Evolutionary conservation across 2,888 invertebrate genomes (phyloP), one percentile per base, ranked within the genome.

Genomic region (Chrysina gloriosa): DNA sequence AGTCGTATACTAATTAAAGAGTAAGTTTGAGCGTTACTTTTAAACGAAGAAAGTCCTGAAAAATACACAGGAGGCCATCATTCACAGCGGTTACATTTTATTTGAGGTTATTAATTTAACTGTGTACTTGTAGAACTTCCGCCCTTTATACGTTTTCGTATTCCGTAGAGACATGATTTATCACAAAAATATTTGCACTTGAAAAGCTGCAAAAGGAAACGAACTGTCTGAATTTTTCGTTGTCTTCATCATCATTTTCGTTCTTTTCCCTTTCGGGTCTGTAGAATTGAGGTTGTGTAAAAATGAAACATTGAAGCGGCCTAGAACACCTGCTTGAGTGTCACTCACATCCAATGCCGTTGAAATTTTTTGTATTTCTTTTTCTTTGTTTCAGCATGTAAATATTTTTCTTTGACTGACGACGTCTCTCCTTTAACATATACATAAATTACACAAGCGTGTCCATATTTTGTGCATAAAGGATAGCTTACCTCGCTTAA

Each of bases 181-280:
- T 61, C 42, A 42, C 27, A 21, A 42, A 61, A 61, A 61, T 27
- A 25, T 61, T 61, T 61, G 58, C 58, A 61, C 58, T 61, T 61
- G 58, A 45, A 61, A 45, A 27, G 58, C 29, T 39, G 14, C 58
- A 16, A 45, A 39, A 16, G 58, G 42, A 27, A 61, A 42, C 29
- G 29, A 9, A 61, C 42, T 27, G 42, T 42, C 39, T 58, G 27
- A 58, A 58, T 42, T 42, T 39, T 58, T 42, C 58, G 39, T 19
- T 25, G 23, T 42, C 29, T n/a, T 52, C 14, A 29, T 52, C 31
- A 29, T 31, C 31, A 52, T 29, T 31, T 31, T 19, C 31, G 31
- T 52, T 16, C 19, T 29, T 50, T 23, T 47, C 47, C 48, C n/a
- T 52, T 21, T 52, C 31, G 9, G 9, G 16, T 9, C 52, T 23